phyloP scores from a whole-genome alignment of 2,113 vertebrate species.

The Ornithorhynchus anatinus region DNA sequence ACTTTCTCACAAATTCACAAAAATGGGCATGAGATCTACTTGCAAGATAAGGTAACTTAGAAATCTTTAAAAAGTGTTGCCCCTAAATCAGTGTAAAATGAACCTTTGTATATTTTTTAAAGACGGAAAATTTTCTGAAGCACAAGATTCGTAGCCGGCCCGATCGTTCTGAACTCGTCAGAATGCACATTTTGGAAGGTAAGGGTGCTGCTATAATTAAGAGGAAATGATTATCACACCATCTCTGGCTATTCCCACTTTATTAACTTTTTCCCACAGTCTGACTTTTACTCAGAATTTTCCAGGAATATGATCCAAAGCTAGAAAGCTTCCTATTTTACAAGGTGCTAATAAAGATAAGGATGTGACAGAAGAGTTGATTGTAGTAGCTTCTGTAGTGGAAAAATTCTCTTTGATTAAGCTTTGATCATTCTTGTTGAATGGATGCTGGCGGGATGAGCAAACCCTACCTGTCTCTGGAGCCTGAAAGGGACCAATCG shows the following conservation, averaged over 20 bases:
- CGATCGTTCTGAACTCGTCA: constrained; percentile 93
- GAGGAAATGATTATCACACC: background rate
- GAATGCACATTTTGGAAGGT: constrained; percentile 99
- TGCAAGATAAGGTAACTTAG: constrained; percentile 15
- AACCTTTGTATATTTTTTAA: constrained; percentile 10
- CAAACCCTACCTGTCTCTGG: too few relatives aligned
- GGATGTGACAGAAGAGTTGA: too few relatives aligned
- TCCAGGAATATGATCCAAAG: constrained; percentile 2
- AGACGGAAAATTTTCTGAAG: constrained; percentile 99
- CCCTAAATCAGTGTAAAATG: constrained; percentile 4
- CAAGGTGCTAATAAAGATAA: background rate
- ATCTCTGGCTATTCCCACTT: constrained; percentile 6
- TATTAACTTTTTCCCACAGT: constrained; percentile 18
- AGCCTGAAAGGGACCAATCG: too few relatives aligned
- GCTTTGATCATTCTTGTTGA: background rate
- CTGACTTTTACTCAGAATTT: constrained; percentile 9
- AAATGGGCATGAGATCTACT: background rate
- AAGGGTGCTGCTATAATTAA: constrained; percentile 13
- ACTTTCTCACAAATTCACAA: constrained; percentile 14
- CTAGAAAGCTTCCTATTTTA: background rate
- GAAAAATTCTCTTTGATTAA: background rate
- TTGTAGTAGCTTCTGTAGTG: background rate
- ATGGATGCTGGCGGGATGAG: too few relatives aligned
- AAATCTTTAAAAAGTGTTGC: constrained; percentile 3
- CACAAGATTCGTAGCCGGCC: constrained; percentile 98